Evolutionary conservation across 1,140 invertebrate species (phyloP), one percentile per base, ranked within the genome.

Genomic region (Diabrotica virgifera): DNA sequence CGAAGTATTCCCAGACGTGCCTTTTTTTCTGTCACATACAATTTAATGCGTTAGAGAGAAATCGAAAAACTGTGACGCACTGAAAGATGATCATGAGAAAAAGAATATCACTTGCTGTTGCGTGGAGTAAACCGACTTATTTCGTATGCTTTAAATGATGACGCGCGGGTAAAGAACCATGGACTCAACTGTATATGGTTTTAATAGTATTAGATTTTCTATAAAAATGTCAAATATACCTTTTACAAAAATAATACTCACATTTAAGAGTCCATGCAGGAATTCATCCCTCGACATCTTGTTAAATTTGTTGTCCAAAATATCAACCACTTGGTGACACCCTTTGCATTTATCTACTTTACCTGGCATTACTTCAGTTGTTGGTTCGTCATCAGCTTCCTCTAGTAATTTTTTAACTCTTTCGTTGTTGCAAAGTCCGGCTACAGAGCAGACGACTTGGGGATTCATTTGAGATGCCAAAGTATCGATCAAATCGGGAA

Each of bases 401-500:
- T 87, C 83, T 10, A 93, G 72, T 38, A 93, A 71, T 53, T 84
- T 79, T 76, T 93, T 89, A 67, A 94, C 88, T 57, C 78, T 78
- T 38, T 80, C 85, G 76, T 86, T 93, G 76, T 95, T 94, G 73
- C 94, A 97, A 8, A 96, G 84, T 36, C 94, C 93, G 67, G 93
- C 91, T 5, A 95, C 91, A 0, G 90, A 86, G 77, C 94, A 96
- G 56, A 96, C 92, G 36, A 86, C 84, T 72, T 90, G 86, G 10
- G 91, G 91, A 81, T 94, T 90, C 92, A 95, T 94, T 78, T 94
- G 83, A 0, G 92, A 94, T 5, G 91, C 87, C 35, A 95, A 78
- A 9, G 91, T 92, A 74, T 96, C 93, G 51, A 96, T 85, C 52
- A 97, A 76, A 74, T 96, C 91, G 0, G 92, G 92, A 62, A 94